These are phyloP conservation scores for Frankliniella fusca DNA, from an alignment of 2,888 invertebrate genomes.

Conservation along the genomic window DNA sequence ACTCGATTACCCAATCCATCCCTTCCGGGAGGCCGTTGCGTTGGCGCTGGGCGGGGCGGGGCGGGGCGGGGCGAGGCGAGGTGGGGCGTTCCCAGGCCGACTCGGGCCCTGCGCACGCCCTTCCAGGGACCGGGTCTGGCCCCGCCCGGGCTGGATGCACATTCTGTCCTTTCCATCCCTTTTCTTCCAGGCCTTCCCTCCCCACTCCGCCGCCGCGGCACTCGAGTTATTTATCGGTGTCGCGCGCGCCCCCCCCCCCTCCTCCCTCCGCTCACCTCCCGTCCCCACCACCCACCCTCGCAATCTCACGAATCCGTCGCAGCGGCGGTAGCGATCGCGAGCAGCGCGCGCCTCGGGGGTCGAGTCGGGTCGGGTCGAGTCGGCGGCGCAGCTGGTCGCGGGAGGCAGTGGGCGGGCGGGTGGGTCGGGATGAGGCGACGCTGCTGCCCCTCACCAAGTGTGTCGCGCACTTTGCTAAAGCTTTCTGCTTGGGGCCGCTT, in stretches of 20 bases:
- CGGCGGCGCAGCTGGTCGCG: neutral
- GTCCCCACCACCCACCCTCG: neutral
- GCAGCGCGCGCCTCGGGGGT: too few relatives aligned
- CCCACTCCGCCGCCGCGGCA: neutral
- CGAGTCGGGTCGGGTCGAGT: neutral
- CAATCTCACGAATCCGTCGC: neutral
- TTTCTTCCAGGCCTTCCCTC: neutral
- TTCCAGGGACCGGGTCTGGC: neutral
- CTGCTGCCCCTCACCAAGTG: neutral
- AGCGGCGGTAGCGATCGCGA: neutral
- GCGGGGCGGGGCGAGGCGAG: neutral
- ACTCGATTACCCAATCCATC: conserved; percentile 24
- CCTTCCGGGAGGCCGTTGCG: neutral
- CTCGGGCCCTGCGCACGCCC: too few relatives aligned
- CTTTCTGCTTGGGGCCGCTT: too few relatives aligned
- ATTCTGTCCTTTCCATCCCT: too few relatives aligned
- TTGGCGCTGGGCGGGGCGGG: neutral
- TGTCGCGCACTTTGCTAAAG: neutral
- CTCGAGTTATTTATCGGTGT: conserved; percentile 24
- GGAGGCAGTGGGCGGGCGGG: neutral
- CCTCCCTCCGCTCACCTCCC: neutral
- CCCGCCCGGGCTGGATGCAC: neutral
- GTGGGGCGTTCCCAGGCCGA: neutral
- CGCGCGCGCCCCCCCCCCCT: neutral
- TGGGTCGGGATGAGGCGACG: neutral